A percentile compares a stretch with the other conserved stretches of the same genome.
Evolutionary conservation across 1,140 invertebrate species (phyloP).

Genomic region (Thaumetopoea pityocampa): DNA sequence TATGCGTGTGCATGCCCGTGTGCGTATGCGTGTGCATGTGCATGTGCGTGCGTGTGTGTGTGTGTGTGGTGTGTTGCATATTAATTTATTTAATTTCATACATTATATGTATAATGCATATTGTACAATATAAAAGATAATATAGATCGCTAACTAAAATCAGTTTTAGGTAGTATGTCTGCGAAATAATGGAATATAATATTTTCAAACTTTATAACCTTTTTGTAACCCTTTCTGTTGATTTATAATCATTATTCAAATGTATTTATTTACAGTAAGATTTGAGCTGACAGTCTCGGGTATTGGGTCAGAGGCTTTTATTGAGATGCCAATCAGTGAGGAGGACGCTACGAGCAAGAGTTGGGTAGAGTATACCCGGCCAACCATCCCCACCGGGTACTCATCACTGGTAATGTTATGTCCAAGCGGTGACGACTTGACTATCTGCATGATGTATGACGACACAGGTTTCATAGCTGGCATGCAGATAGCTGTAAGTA

Average conservation of each 20-base stretch:
- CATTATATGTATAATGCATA: too few relatives aligned
- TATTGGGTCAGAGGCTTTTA: not conserved
- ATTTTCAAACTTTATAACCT: too few relatives aligned
- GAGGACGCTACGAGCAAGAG: not conserved
- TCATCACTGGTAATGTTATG: slow-evolving; percentile 21
- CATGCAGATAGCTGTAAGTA: slow-evolving; percentile 43
- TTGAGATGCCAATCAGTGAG: not conserved
- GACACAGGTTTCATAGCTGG: slow-evolving; percentile 35
- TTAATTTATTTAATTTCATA: too few relatives aligned
- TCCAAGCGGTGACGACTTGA: slow-evolving; percentile 18
- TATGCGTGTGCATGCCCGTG: too few relatives aligned
- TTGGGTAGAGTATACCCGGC: not conserved
- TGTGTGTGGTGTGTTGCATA: too few relatives aligned
- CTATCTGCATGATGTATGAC: slow-evolving; percentile 36
- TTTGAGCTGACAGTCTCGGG: slow-evolving; percentile 1
- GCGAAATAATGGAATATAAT: too few relatives aligned
- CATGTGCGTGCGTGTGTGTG: too few relatives aligned
- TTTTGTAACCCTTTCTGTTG: too few relatives aligned
- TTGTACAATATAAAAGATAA: too few relatives aligned
- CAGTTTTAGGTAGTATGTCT: too few relatives aligned
- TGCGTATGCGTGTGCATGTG: too few relatives aligned
- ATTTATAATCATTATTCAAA: not conserved
- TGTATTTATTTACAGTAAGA: not conserved
- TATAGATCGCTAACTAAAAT: too few relatives aligned
- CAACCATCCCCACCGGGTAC: not conserved